These are phyloP conservation scores for Ivindomyrus marchei DNA, from an alignment of 2,113 vertebrate species.

Conservation along the genomic window DNA sequence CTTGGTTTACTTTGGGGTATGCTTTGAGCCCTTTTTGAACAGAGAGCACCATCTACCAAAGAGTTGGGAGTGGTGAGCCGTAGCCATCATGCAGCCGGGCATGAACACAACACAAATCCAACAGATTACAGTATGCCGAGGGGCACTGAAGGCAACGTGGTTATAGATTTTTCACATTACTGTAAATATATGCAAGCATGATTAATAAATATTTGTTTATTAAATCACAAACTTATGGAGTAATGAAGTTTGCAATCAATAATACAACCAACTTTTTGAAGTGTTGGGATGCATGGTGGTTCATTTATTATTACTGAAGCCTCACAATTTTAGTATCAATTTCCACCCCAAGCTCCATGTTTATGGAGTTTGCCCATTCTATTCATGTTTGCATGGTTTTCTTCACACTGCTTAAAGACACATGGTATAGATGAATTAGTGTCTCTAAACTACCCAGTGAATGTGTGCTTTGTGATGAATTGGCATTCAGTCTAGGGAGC, in stretches of 20 bases:
- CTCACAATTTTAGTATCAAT: not conserved
- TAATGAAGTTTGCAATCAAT: not conserved
- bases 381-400: not conserved
- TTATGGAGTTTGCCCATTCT: not conserved
- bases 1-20: too few species aligned
- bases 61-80: too few species aligned
- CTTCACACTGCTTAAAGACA: not conserved
- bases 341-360: not conserved
- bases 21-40: not conserved
- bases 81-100: too few species aligned
- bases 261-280: not conserved
- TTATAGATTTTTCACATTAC: not conserved
- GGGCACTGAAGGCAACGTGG: too few species aligned
- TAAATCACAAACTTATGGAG: not conserved
- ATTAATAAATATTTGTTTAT: not conserved
- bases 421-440: too few species aligned
- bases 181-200: not conserved
- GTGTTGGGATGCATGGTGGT: not conserved
- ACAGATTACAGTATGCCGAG: too few species aligned
- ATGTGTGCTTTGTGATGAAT: too few species aligned
- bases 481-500: too few species aligned
- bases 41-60: not conserved
- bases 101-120: too few species aligned
- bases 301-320: not conserved
- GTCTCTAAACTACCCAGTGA: too few species aligned